Evolutionary conservation across 2,888 invertebrate species (phyloP), one percentile per base, ranked within the genome.

Genomic region (Melinopterus prodromus): DNA sequence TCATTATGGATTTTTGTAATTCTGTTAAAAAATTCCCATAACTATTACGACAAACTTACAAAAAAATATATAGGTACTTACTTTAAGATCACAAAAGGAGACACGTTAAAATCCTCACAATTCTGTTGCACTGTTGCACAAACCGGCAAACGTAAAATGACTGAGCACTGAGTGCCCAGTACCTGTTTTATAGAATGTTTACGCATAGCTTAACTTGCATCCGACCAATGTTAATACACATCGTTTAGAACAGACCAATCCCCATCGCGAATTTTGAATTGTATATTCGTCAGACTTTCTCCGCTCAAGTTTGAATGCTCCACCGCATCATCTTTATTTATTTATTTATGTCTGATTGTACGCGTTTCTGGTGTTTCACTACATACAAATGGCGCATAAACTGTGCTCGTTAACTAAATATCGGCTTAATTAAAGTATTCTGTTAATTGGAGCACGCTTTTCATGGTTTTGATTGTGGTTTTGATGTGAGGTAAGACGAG

Each of bases 141-240:
- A 53, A 53, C 53, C 53, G 53, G 53, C 53, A 53, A 53, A 53
- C 53, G 53, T 53, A 12, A 53, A 38, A 76, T 71, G 78, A 82
- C 82, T 82, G 81, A 80, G 74, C 69, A 74, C 77, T 69, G 72
- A 16, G n/a, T 75, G 71, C 71, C 14, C 70, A 70, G 80, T 83
- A 83, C 81, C 82, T 81, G 83, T 84, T 83, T 84, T 84, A 84
- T 84, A 84, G 80, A 83, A 83, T 74, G 78, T 81, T 82, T 83
- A 82, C 80, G 82, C 80, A 82, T 83, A 81, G 81, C 72, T 83
- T 81, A 82, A 77, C 80, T 71, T 80, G 75, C 74, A 80, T 69
- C 75, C 35, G 69, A 74, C 83, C 83, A 84, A 84, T 84, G 70
- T 78, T 69, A 53, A 12, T 53, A 9, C 12, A 12, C 53, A 3